These are phyloP conservation scores for Dyspetes luteomarginatus DNA, from an alignment of 2,888 invertebrate species.

Conservation along the genomic window DNA sequence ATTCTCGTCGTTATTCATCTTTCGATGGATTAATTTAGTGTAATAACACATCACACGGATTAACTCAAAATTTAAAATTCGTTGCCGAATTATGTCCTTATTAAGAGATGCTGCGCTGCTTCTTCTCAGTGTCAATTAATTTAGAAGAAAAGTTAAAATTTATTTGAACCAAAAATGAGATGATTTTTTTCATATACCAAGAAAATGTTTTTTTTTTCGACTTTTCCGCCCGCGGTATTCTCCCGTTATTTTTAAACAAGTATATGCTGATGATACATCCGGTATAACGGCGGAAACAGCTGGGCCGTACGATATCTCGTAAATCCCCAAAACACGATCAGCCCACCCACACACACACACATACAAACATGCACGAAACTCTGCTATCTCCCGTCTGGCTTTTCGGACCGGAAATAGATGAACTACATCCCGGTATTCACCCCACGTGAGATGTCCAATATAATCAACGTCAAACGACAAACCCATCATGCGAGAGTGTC, in stretches of 20 bases:
- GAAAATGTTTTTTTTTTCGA: not conserved
- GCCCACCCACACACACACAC: slow-evolving; percentile 14
- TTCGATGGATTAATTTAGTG: too few relatives aligned
- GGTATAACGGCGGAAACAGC: slow-evolving; percentile 38
- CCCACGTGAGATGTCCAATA: slow-evolving; percentile 39
- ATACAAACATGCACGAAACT: not conserved
- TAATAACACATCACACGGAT: too few relatives aligned
- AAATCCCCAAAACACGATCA: slow-evolving; percentile 46
- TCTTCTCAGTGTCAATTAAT: too few relatives aligned
- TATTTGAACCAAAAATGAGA: too few relatives aligned
- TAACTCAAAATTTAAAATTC: too few relatives aligned
- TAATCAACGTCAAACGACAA: slow-evolving; percentile 61
- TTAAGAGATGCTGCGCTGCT: too few relatives aligned
- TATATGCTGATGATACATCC: slow-evolving; percentile 42
- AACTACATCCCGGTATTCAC: slow-evolving; percentile 38
- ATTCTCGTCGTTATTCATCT: too few relatives aligned
- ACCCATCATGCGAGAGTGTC: slow-evolving; percentile 34
- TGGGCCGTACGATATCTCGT: slow-evolving; percentile 43
- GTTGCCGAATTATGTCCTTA: too few relatives aligned
- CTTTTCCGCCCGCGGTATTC: not conserved
- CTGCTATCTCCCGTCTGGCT: slow-evolving; percentile 1
- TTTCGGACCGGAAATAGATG: slow-evolving; percentile 50
- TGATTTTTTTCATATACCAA: too few relatives aligned
- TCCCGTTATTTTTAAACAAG: slow-evolving; percentile 37
- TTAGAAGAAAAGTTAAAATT: too few relatives aligned